These are phyloP conservation scores for Sciurus niger DNA, from an alignment of 2,113 vertebrate species.

Conservation along the genomic window DNA sequence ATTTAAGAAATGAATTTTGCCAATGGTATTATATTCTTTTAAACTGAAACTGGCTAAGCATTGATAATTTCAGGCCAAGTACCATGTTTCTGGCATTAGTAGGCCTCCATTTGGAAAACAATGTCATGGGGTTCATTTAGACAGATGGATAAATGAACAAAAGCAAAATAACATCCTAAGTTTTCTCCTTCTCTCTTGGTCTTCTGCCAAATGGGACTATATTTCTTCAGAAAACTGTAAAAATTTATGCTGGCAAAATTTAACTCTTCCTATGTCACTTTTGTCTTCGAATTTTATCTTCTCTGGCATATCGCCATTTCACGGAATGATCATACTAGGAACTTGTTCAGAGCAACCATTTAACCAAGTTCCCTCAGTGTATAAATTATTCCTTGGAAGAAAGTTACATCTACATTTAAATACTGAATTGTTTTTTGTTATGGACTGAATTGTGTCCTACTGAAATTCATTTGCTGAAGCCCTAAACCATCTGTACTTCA, in stretches of 20 bases:
- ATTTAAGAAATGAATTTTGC: slow-evolving; percentile 54
- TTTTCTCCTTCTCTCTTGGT: slow-evolving; percentile 53
- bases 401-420: background rate
- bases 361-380: background rate
- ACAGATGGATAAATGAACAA: slow-evolving; percentile 81
- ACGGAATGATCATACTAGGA: slow-evolving; percentile 40
- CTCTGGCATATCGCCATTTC: background rate
- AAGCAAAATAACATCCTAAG: slow-evolving; percentile 73
- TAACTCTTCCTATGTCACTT: slow-evolving; percentile 50
- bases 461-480: background rate
- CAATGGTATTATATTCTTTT: slow-evolving; percentile 47
- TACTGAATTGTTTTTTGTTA: background rate
- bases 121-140: slow-evolving; percentile 59
- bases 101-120: slow-evolving; percentile 74
- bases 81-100: slow-evolving; percentile 68
- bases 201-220: slow-evolving; percentile 68
- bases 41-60: slow-evolving; percentile 78
- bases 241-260: slow-evolving; percentile 39
- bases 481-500: background rate
- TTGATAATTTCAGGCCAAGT: slow-evolving; percentile 13
- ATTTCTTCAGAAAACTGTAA: slow-evolving; percentile 66
- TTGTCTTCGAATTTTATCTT: slow-evolving; percentile 61
- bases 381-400: slow-evolving; percentile 44
- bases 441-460: no score
- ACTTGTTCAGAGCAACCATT: background rate